Percentiles rank a stretch among this genome's conserved stretches.
These are phyloP conservation scores for Brachypteracias leptosomus DNA, from an alignment of 2,113 vertebrate species.

Conservation along the genomic window DNA sequence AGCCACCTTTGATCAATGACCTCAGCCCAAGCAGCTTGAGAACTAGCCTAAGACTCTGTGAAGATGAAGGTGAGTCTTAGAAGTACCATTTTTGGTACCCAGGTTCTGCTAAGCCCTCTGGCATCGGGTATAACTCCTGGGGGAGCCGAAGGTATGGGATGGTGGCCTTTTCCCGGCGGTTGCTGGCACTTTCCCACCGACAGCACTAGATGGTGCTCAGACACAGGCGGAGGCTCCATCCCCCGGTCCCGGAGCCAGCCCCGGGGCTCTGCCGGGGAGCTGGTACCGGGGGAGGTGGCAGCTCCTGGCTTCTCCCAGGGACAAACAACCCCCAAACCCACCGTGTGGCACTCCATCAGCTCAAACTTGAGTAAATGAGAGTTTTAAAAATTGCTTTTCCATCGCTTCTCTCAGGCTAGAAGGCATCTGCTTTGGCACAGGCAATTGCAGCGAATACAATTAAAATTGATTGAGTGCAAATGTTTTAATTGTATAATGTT, in stretches of 20 bases:
- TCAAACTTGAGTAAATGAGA: not conserved
- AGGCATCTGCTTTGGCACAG: constrained; percentile 47
- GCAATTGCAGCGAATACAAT: constrained; percentile 7
- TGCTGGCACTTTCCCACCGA: not conserved
- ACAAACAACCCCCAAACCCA: not conserved
- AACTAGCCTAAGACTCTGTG: rapidly evolving
- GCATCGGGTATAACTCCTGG: rapidly evolving
- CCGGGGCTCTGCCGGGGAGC: not conserved
- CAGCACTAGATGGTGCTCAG: constrained; percentile 39
- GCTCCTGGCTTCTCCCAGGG: not conserved
- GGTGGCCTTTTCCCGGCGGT: not conserved
- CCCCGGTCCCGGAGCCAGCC: not conserved
- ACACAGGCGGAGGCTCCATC: not conserved
- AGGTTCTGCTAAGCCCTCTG: not conserved
- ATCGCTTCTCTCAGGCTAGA: constrained; percentile 11
- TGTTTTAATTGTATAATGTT: constrained; percentile 59
- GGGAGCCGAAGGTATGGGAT: rapidly evolving
- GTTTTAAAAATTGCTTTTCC: constrained; percentile 28
- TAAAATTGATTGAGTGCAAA: constrained; percentile 66
- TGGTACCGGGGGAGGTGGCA: not conserved
- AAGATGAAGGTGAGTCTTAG: rapidly evolving
- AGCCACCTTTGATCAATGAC: not conserved
- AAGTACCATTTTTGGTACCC: not conserved
- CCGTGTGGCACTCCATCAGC: not conserved
- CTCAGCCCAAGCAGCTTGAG: not conserved